Evolutionary conservation across 2,888 invertebrate species (phyloP), one percentile per base, ranked within the genome.

Genomic region (Callyntrura sp.): DNA sequence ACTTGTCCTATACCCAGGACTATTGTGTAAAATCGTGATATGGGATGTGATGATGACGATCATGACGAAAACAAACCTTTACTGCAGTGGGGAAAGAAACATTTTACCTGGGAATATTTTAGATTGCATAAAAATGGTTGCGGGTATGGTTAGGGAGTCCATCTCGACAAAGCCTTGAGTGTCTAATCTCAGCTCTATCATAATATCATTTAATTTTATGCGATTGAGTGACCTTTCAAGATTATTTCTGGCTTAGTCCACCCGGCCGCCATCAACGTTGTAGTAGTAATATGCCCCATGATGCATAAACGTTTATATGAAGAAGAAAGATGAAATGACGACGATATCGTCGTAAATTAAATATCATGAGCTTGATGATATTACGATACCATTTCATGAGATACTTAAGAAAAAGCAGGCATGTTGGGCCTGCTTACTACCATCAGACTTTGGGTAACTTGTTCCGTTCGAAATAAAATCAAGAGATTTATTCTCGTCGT

Each of bases 171-270:
- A 76, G 25, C 23, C 28, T 9, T 12, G 35, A 35, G 35, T 35
- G 23, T 51, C 51, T 51, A 76, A 55, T 55, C 55, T 76, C 23
- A 14, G 76, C 20, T 79, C 60, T 35, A 43, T 79, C 79, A 57
- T 78, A 68, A 28, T 51, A 35, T 73, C 85, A 73, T 85, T 85
- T 85, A 85, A 85, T 85, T 78, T 78, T 76, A 85, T 85, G 85
- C 73, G 68, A 57, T 73, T 73, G 85, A 55, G 62, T 85, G 85
- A 85, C 85, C 85, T 85, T 85, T 85, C n/a, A 85, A 45, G 73
- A 85, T 70, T 85, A 23, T 73, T 51, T 48, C 70, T 25, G 82
- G 43, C 23, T 43, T 35, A 55, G 20, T 8, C 20, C 45, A 62
- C 45, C 23, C 9, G n/a, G 23, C 65, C 28, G 48, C 45, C 9